Base-by-base conservation (phyloP, 2,888 invertebrate species). In the Drosophila yooni region DNA sequence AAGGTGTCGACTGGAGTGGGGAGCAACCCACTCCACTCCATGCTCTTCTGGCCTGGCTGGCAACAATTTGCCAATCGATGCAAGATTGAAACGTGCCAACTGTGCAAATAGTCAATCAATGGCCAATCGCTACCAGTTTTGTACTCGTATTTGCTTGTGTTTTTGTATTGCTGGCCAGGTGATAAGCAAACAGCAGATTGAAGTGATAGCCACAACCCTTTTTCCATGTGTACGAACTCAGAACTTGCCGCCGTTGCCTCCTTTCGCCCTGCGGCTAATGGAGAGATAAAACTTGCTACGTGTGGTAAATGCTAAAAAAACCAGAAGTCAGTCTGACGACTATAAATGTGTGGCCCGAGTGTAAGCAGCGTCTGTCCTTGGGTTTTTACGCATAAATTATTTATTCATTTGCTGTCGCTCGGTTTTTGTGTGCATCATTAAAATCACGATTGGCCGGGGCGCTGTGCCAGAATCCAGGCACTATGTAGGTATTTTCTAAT, bases 271-370 rank as follows among this genome's bases (percentile, higher is more conserved):
- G 72, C 70, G 70, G 74, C 75, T 83, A 89, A 88, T 88, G 89
- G 79, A 87, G 78, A 83, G 81, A 91, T 91, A 87, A 82, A 87
- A 86, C 66, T 78, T 69, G 75, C 77, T 83, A 91, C 91, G 91
- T 90, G 90, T 78, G 81, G 73, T 70, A 89, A 90, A 79, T 91
- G 76, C 67, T 69, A 78, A 78, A 64, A 64, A 64, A 68, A 59
- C 57, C 43, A 66, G 60, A 72, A 72, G 56, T 29, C 73, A 74
- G 78, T 76, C 58, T 61, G 71, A 81, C 74, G 68, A 69, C 83
- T 76, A 65, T 72, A 76, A 72, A 80, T 68, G 64, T 68, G 68
- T 68, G 61, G 66, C 56, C 63, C 11, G 29, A 38, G 27, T 40
- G 38, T n/a, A 34, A 29, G 38, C 33, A 52, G 64, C 68, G 61